Evolutionary conservation across 1,140 invertebrate species (phyloP).

Genomic region (Drosophila sproati): DNA sequence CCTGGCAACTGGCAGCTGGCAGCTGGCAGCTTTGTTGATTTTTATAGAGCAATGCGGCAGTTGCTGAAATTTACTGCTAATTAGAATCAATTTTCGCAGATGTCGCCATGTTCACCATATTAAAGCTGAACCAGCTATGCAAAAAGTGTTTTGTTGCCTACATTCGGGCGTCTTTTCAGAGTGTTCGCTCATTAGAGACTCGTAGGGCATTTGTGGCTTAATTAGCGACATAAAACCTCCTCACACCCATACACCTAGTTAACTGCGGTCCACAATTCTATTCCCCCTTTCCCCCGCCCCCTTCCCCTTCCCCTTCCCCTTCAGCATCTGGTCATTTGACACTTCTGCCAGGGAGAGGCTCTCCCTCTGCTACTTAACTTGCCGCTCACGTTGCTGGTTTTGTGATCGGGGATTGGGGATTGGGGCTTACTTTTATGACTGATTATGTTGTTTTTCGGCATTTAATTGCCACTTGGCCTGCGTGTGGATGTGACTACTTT

Average conservation of each 20-base stretch:
- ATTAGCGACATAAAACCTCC: slow-evolving; percentile 69
- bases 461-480: slow-evolving; percentile 75
- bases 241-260: slow-evolving; percentile 28
- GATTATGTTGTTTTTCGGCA: slow-evolving; percentile 76
- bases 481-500: slow-evolving; percentile 73
- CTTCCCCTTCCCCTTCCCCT: too few relatives aligned
- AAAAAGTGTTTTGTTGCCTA: slow-evolving; percentile 33
- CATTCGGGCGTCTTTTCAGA: slow-evolving; percentile 26
- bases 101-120: slow-evolving; percentile 7
- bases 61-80: slow-evolving; percentile 42
- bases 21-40: too few relatives aligned
- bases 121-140: slow-evolving; percentile 6
- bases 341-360: slow-evolving; percentile 32
- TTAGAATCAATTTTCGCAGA: slow-evolving; percentile 51
- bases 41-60: too few relatives aligned
- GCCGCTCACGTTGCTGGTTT: slow-evolving; percentile 61
- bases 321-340: slow-evolving; percentile 62
- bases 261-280: background rate
- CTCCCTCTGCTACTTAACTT: slow-evolving; percentile 44
- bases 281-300: background rate
- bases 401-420: background rate
- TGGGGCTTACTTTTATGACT: slow-evolving; percentile 64
- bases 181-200: slow-evolving; percentile 52
- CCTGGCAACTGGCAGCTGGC: too few relatives aligned
- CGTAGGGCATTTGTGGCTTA: slow-evolving; percentile 50